Evolutionary conservation across 2,797 vertebrate genomes (phyloP).

Genomic region (Carapus acus): DNA sequence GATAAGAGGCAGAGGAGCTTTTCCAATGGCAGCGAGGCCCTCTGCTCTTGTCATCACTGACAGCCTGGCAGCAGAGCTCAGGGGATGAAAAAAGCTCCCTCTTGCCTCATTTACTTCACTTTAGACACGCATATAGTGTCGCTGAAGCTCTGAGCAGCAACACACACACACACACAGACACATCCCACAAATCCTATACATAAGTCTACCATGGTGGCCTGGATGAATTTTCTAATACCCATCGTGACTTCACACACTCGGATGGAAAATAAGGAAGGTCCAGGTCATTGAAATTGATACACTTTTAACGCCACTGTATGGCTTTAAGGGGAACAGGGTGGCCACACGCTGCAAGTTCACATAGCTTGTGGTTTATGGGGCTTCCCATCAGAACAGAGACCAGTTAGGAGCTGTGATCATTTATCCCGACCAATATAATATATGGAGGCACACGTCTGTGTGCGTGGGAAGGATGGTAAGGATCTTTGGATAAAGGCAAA

Average conservation of each 20-base stretch:
- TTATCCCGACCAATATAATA: too few species aligned
- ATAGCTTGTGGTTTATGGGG: too few species aligned
- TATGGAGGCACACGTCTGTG: too few species aligned
- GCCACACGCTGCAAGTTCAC: too few species aligned
- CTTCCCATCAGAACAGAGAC: too few species aligned
- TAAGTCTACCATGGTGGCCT: conserved; percentile 16
- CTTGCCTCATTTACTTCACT: conserved; percentile 17
- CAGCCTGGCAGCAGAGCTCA: background rate
- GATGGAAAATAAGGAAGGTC: too few species aligned
- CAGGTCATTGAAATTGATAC: too few species aligned
- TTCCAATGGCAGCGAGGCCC: conserved; percentile 5
- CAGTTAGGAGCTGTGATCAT: too few species aligned
- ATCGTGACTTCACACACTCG: background rate
- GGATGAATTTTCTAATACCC: conserved; percentile 35
- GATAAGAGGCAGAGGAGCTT: conserved; percentile 18
- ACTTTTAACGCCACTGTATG: too few species aligned
- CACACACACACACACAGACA: background rate
- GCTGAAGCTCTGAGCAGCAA: conserved; percentile 15
- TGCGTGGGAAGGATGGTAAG: too few species aligned
- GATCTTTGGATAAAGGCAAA: too few species aligned
- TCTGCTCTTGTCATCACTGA: conserved; percentile 16
- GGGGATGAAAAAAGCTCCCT: conserved; percentile 5
- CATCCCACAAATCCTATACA: background rate
- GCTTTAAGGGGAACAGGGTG: too few species aligned
- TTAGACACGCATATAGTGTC: conserved; percentile 21